Evolutionary conservation across 2,797 vertebrate species (phyloP).

Genomic region (Phyllotis vaccarum): DNA sequence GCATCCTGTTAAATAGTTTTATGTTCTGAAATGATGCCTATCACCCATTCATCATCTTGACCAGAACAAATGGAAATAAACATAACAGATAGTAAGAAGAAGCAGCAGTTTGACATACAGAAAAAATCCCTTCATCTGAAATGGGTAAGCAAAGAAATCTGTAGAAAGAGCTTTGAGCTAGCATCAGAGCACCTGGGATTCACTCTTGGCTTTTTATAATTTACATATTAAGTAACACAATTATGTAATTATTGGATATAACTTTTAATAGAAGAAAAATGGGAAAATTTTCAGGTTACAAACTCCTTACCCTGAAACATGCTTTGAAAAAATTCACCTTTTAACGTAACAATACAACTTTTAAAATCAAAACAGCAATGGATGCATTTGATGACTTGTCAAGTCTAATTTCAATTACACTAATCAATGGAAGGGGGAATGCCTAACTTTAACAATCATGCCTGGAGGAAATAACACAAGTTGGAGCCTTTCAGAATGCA

Average conservation of each 20-base stretch:
- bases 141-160: neutral
- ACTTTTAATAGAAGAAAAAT: neutral
- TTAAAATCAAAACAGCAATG: neutral
- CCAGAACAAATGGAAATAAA: slow-evolving; percentile 48
- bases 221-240: neutral
- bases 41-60: slow-evolving; percentile 42
- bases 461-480: neutral
- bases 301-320: neutral
- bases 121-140: slow-evolving; percentile 44
- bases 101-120: slow-evolving; percentile 12
- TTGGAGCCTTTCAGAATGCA: neutral
- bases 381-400: neutral
- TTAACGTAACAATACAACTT: neutral
- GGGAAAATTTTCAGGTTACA: neutral
- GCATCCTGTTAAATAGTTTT: slow-evolving; percentile 56
- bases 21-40: slow-evolving; percentile 45
- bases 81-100: slow-evolving; percentile 6
- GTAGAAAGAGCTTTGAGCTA: neutral
- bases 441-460: neutral
- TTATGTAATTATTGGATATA: neutral
- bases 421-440: neutral
- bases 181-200: neutral
- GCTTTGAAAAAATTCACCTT: neutral
- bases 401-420: neutral
- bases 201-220: neutral